Evolutionary conservation across 2,797 vertebrate species (phyloP).

Genomic region (Chelon auratus): DNA sequence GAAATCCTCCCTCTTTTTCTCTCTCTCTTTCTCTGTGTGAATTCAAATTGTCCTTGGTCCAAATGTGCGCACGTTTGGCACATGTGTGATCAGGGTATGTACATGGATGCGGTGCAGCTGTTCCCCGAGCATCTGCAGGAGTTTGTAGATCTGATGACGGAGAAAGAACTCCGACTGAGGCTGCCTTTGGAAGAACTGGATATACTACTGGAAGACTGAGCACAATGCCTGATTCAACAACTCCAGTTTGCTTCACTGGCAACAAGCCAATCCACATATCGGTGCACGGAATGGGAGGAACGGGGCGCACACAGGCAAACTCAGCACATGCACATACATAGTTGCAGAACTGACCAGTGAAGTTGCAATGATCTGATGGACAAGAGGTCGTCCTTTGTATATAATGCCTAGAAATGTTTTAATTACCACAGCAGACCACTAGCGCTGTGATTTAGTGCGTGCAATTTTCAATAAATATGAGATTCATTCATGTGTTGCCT

Average conservation of each 20-base stretch:
- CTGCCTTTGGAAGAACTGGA: constrained; percentile 92
- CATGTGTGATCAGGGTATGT: constrained; percentile 76
- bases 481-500: constrained; percentile 12
- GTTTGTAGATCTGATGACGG: constrained; percentile 87
- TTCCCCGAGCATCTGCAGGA: constrained; percentile 87
- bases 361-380: constrained; percentile 12
- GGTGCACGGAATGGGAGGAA: constrained; percentile 1
- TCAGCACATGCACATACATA: constrained; percentile 1
- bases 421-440: constrained; percentile 8
- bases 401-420: constrained; percentile 14
- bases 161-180: constrained; percentile 90
- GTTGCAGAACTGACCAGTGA: constrained; percentile 1
- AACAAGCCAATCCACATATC: not conserved
- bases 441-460: constrained; percentile 16
- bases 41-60: constrained; percentile 14
- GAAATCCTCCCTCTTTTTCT: not conserved
- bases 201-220: constrained; percentile 91
- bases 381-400: constrained; percentile 3
- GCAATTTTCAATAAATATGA: constrained; percentile 52
- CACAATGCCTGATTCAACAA: constrained; percentile 18
- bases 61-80: constrained; percentile 4
- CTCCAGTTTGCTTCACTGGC: constrained; percentile 14
- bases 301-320: constrained; percentile 9
- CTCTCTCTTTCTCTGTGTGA: not conserved
- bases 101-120: constrained; percentile 86